phyloP scores from a whole-genome alignment of 2,888 invertebrate species.

The Zhuqinia jingwanae region DNA sequence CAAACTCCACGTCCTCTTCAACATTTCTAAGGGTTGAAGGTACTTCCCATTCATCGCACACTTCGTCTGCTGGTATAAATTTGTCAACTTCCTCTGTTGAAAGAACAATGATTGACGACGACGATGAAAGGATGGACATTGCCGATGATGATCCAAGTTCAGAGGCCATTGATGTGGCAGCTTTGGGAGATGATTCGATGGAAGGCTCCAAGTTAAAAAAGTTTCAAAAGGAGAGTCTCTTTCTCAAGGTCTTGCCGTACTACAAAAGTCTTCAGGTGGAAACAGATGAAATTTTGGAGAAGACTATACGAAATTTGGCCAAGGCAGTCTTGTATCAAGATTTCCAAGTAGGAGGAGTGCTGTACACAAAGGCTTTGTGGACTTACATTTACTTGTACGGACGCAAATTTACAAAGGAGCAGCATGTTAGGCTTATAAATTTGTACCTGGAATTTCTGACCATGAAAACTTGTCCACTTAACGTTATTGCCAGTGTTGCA shows the following conservation, averaged over 20 bases:
- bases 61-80: background rate
- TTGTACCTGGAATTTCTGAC: slow-evolving; percentile 89
- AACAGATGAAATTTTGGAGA: slow-evolving; percentile 75
- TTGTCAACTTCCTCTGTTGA: background rate
- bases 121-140: slow-evolving; percentile 72
- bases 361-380: slow-evolving; percentile 76
- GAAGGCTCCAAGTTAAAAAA: slow-evolving; percentile 29
- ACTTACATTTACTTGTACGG: slow-evolving; percentile 89
- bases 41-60: slow-evolving; percentile 7
- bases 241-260: slow-evolving; percentile 77
- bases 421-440: slow-evolving; percentile 91
- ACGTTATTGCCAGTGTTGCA: slow-evolving; percentile 87
- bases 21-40: background rate
- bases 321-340: slow-evolving; percentile 76
- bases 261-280: slow-evolving; percentile 72
- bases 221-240: slow-evolving; percentile 76
- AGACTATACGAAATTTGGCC: slow-evolving; percentile 73
- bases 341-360: slow-evolving; percentile 75
- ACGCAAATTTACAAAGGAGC: slow-evolving; percentile 93
- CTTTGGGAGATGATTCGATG: slow-evolving; percentile 48
- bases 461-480: slow-evolving; percentile 81
- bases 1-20: background rate
- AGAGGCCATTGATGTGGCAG: slow-evolving; percentile 59
- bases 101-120: slow-evolving; percentile 68
- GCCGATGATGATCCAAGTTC: slow-evolving; percentile 75